Conservation (phyloP, 2,888 invertebrate species). For the Dynastes maya region DNA sequence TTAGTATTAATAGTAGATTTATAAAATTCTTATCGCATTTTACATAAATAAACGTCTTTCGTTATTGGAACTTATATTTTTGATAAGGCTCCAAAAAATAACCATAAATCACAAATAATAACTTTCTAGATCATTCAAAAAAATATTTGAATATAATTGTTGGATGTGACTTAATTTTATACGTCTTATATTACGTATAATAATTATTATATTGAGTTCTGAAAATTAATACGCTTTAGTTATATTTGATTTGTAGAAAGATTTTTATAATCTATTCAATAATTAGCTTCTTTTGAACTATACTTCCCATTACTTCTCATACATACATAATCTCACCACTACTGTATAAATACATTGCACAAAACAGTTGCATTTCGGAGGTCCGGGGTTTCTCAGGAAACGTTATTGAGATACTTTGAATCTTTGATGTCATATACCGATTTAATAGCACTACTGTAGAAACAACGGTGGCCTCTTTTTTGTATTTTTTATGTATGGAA, state of each 20-base stretch:
- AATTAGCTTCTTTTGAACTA: neutral
- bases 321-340: neutral
- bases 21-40: too few species aligned
- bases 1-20: too few species aligned
- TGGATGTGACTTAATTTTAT: too few species aligned
- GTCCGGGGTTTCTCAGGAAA: constrained; percentile 34
- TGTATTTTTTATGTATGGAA: neutral
- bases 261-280: neutral
- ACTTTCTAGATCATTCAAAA: too few species aligned
- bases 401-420: neutral
- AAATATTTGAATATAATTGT: too few species aligned
- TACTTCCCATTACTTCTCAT: neutral
- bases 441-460: constrained; percentile 15
- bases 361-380: neutral
- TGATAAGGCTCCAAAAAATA: too few species aligned
- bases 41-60: too few species aligned
- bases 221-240: neutral
- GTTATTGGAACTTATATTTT: too few species aligned
- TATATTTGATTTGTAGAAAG: neutral
- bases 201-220: too few species aligned
- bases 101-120: too few species aligned
- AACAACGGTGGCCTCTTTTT: constrained; percentile 35
- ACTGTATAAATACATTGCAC: neutral
- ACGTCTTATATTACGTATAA: too few species aligned
- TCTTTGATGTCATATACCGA: neutral